These are phyloP conservation scores for Drosophila seguyi DNA, from an alignment of 1,140 invertebrate species.

Conservation along the genomic window DNA sequence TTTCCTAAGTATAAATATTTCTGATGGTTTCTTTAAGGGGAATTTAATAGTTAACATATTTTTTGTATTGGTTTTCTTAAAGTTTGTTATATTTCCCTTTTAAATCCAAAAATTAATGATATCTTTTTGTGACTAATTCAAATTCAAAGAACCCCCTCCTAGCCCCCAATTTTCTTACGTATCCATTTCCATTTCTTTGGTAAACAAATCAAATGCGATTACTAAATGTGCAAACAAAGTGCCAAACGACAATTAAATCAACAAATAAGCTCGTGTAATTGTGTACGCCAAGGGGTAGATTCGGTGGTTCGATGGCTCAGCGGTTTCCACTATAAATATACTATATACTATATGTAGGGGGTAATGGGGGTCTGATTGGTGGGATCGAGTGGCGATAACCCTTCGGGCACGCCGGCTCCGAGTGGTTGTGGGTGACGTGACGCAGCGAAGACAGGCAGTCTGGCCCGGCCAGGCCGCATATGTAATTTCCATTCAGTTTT, in stretches of 20 bases:
- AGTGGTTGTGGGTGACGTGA: conserved; percentile 46
- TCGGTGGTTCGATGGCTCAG: conserved; percentile 10
- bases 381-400: conserved; percentile 45
- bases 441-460: conserved; percentile 48
- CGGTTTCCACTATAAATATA: neutral
- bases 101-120: neutral
- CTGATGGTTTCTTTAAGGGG: too few relatives aligned
- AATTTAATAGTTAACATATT: too few relatives aligned
- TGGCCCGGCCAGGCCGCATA: conserved; percentile 31
- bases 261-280: conserved; percentile 50
- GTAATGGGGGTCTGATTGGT: conserved; percentile 8
- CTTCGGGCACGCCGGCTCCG: conserved; percentile 41
- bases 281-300: conserved; percentile 29
- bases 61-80: too few relatives aligned
- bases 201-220: conserved; percentile 52
- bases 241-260: conserved; percentile 49
- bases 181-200: conserved; percentile 25
- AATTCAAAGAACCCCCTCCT: neutral
- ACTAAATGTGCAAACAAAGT: conserved; percentile 49
- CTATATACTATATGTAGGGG: neutral
- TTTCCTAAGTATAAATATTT: too few relatives aligned
- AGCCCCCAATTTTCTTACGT: neutral
- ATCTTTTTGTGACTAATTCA: neutral
- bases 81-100: too few relatives aligned
- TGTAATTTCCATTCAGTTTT: conserved; percentile 46